phyloP scores from a whole-genome alignment of 2,113 vertebrate genomes.

The Nycticryphes semicollaris region DNA sequence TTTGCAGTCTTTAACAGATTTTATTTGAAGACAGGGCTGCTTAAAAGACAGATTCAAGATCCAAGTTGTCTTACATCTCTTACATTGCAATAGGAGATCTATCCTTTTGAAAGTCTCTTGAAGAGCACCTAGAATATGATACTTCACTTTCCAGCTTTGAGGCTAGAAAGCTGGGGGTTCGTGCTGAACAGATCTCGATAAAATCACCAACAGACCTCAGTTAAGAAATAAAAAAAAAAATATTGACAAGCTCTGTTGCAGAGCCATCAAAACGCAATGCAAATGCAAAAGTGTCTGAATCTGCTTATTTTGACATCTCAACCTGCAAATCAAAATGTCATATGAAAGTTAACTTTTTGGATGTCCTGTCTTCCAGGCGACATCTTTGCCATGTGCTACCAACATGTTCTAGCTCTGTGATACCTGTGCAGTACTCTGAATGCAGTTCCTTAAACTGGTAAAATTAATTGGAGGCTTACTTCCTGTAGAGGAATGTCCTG shows the following conservation, averaged over 20 bases:
- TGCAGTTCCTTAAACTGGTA: background rate
- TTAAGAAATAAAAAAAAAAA: background rate
- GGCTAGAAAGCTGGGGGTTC: background rate
- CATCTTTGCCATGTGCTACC: background rate
- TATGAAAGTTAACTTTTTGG: background rate
- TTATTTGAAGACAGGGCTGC: background rate
- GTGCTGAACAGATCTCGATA: background rate
- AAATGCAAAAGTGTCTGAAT: slow-evolving; percentile 24
- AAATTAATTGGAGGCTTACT: background rate
- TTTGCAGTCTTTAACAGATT: background rate
- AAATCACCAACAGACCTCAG: background rate
- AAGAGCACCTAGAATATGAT: background rate
- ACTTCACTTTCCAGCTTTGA: background rate
- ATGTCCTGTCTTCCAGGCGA: background rate
- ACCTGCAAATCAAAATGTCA: background rate
- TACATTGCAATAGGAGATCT: background rate
- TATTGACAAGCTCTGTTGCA: background rate
- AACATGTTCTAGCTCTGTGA: background rate
- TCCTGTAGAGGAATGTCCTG: background rate
- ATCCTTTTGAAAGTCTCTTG: background rate
- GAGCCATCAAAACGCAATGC: background rate
- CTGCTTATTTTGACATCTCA: background rate
- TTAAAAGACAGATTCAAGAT: background rate
- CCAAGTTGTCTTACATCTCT: background rate
- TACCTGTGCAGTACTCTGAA: background rate